These are phyloP conservation scores for Tetrapedia diversipes DNA, from an alignment of 2,888 invertebrate species.

Conservation along the genomic window DNA sequence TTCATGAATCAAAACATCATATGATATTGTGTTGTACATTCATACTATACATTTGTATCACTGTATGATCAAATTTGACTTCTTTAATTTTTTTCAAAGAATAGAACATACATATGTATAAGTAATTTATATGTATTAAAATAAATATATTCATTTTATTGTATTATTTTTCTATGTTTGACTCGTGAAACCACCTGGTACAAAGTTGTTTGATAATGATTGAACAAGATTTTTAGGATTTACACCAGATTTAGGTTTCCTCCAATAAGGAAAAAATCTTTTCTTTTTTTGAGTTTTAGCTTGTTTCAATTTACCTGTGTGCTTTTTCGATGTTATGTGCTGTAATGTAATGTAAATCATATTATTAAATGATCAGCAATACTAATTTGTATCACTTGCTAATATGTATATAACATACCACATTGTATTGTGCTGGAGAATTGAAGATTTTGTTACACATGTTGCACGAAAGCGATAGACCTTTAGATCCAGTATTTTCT, in stretches of 20 bases:
- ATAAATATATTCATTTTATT: constrained; percentile 27
- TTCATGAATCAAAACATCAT: constrained; percentile 1
- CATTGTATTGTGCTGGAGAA: constrained; percentile 78
- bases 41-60: not conserved
- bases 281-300: constrained; percentile 68
- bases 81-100: not conserved
- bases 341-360: constrained; percentile 54
- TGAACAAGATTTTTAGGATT: constrained; percentile 57
- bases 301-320: constrained; percentile 77
- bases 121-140: constrained; percentile 39
- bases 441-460: constrained; percentile 81
- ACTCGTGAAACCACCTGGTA: constrained; percentile 75
- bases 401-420: constrained; percentile 71
- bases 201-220: constrained; percentile 74
- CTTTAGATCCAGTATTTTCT: constrained; percentile 59
- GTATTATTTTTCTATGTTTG: constrained; percentile 44
- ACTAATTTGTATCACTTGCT: not conserved
- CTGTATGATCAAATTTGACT: not conserved
- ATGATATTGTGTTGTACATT: not conserved
- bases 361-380: constrained; percentile 12
- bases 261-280: constrained; percentile 75
- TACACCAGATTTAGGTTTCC: constrained; percentile 65
- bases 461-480: constrained; percentile 73
- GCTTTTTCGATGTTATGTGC: constrained; percentile 81
- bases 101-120: constrained; percentile 12